phyloP scores from a whole-genome alignment of 2,797 vertebrate species.

The Decapterus maruadsi region DNA sequence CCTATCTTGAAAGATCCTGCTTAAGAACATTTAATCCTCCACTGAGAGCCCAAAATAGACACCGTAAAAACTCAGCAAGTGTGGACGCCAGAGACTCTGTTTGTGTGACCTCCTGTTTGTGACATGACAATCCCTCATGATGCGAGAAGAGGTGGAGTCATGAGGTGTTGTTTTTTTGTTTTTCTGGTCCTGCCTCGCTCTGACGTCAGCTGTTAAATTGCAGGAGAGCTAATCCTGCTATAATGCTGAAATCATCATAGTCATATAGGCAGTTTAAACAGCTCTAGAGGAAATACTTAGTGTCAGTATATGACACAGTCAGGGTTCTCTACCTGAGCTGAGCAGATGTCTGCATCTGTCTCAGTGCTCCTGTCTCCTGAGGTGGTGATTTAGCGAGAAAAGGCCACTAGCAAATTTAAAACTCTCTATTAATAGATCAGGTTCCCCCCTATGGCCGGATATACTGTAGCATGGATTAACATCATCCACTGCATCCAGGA shows the following conservation, averaged over 20 bases:
- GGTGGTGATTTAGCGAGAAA: slow-evolving; percentile 29
- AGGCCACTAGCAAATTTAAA: slow-evolving; percentile 31
- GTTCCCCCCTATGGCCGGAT: slow-evolving; percentile 8
- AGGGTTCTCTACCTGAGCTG: neutral
- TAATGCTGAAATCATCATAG: neutral
- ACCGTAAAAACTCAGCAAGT: slow-evolving; percentile 33
- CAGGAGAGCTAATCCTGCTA: neutral
- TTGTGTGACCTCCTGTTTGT: slow-evolving; percentile 26
- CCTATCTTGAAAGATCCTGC: slow-evolving; percentile 36
- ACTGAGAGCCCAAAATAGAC: slow-evolving; percentile 38
- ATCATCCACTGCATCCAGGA: slow-evolving; percentile 5
- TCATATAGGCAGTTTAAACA: neutral
- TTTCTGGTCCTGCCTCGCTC: slow-evolving; percentile 22
- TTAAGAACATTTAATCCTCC: slow-evolving; percentile 49
- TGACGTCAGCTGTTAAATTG: too few relatives aligned
- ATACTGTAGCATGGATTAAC: slow-evolving; percentile 23
- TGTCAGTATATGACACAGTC: neutral
- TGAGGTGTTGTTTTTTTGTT: slow-evolving; percentile 44
- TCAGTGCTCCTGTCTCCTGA: slow-evolving; percentile 9
- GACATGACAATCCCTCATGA: slow-evolving; percentile 32
- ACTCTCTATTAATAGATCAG: slow-evolving; percentile 30
- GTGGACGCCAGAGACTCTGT: slow-evolving; percentile 16
- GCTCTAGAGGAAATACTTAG: slow-evolving; percentile 7
- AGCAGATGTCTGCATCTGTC: neutral
- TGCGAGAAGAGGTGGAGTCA: slow-evolving; percentile 26